phyloP scores from a whole-genome alignment of 2,113 vertebrate species.

The Tetrax tetrax region DNA sequence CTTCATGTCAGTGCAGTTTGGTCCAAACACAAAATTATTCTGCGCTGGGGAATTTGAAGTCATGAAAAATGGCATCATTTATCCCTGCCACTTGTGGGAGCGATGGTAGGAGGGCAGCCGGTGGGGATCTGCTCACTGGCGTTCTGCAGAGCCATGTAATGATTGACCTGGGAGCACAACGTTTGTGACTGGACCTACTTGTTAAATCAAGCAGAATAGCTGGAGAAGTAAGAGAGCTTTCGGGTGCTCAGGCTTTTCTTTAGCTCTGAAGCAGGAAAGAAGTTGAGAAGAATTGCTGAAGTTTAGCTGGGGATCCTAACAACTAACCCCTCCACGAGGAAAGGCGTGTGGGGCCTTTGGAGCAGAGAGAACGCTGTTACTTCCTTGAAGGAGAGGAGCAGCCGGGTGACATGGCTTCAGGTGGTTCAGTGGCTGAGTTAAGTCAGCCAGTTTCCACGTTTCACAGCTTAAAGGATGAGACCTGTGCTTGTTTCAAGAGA shows the following conservation, averaged over 20 bases:
- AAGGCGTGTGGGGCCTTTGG: rapidly evolving
- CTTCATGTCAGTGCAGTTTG: rapidly evolving
- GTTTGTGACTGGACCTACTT: background rate
- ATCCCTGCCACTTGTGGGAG: rapidly evolving
- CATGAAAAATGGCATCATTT: rapidly evolving
- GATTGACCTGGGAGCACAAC: rapidly evolving
- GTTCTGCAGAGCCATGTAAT: rapidly evolving
- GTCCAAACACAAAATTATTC: rapidly evolving
- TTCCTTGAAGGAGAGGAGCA: background rate
- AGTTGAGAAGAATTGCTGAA: background rate
- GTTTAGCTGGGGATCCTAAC: background rate
- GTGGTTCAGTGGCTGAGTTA: background rate
- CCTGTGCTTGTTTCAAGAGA: background rate
- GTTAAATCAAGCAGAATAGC: rapidly evolving
- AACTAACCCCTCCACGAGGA: background rate
- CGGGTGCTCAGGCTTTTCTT: background rate
- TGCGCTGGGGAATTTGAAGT: background rate
- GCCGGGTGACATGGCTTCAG: rapidly evolving
- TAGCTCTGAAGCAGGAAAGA: background rate
- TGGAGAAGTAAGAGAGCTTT: background rate
- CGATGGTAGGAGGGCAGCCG: rapidly evolving
- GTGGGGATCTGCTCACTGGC: rapidly evolving
- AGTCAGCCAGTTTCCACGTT: background rate
- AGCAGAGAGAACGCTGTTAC: rapidly evolving
- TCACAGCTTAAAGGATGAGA: background rate